These are phyloP conservation scores for Saccopteryx leptura DNA, from an alignment of 2,113 vertebrate species.

Conservation along the genomic window DNA sequence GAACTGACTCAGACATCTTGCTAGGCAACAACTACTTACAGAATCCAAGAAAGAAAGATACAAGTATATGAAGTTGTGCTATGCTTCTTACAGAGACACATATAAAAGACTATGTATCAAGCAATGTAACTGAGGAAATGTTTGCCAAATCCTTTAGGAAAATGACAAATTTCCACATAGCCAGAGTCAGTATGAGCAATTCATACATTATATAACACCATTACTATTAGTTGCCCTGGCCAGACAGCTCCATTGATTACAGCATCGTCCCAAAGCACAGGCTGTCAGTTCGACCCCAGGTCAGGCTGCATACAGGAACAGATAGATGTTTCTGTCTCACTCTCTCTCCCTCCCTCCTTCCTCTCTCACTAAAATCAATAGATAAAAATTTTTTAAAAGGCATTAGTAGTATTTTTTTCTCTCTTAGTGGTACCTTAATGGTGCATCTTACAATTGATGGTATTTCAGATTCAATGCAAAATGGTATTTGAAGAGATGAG, in stretches of 20 bases:
- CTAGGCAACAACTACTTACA: not conserved
- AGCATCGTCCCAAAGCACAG: too few species aligned
- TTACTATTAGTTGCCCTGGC: not conserved
- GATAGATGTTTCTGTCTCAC: too few species aligned
- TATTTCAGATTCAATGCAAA: constrained; percentile 20
- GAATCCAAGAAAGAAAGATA: not conserved
- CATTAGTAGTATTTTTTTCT: not conserved
- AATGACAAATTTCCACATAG: too few species aligned
- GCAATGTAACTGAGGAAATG: too few species aligned
- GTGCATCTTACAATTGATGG: not conserved
- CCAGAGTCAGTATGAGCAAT: not conserved
- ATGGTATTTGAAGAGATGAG: not conserved
- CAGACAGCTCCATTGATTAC: too few species aligned
- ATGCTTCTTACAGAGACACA: not conserved
- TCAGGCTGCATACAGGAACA: too few species aligned
- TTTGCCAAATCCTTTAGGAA: too few species aligned
- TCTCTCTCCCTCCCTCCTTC: too few species aligned
- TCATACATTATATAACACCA: not conserved
- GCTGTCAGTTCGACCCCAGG: too few species aligned
- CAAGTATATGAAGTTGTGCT: not conserved
- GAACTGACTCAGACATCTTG: too few species aligned
- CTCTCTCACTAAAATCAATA: too few species aligned
- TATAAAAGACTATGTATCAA: not conserved
- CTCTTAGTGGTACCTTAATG: not conserved
- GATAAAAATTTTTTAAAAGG: not conserved